Evolutionary conservation across 2,888 invertebrate genomes (phyloP).

Genomic region (Drosophila nigricruria): DNA sequence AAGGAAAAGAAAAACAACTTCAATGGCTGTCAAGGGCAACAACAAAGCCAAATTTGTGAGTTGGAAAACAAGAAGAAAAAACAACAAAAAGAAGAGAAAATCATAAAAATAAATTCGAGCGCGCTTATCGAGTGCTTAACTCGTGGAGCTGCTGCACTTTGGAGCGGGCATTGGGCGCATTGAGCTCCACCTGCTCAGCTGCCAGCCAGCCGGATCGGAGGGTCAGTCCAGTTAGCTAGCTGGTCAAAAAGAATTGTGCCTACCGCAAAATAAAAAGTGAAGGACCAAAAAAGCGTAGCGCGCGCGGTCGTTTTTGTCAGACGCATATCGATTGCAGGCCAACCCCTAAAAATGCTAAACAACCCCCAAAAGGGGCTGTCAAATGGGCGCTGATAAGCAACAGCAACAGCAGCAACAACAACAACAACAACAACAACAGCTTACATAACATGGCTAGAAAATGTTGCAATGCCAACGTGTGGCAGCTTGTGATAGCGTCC

Average conservation of each 20-base stretch:
- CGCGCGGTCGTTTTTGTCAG: constrained; percentile 20
- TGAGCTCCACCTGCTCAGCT: constrained; percentile 1
- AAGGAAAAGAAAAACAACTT: constrained; percentile 34
- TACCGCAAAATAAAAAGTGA: constrained; percentile 42
- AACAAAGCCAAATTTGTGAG: constrained; percentile 23
- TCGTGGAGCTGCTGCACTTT: constrained; percentile 45
- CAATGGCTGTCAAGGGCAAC: constrained; percentile 69
- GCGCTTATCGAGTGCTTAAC: constrained; percentile 69
- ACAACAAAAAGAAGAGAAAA: constrained; percentile 30
- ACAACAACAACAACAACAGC: constrained; percentile 21
- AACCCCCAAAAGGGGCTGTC: constrained; percentile 61
- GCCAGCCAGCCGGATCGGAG: not conserved
- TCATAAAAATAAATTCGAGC: constrained; percentile 36
- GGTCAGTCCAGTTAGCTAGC: constrained; percentile 5
- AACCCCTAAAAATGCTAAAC: constrained; percentile 65
- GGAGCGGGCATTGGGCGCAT: constrained; percentile 1
- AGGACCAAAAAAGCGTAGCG: constrained; percentile 21
- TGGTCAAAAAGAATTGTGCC: constrained; percentile 49
- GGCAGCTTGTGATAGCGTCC: constrained; percentile 77
- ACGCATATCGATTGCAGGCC: constrained; percentile 73
- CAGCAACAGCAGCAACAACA: constrained; percentile 40
- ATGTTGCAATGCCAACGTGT: constrained; percentile 79
- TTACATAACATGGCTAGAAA: constrained; percentile 63
- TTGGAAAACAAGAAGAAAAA: constrained; percentile 1
- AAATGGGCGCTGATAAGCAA: constrained; percentile 67